phyloP scores from a whole-genome alignment of 2,888 invertebrate species.

The Smittia aterrima region DNA sequence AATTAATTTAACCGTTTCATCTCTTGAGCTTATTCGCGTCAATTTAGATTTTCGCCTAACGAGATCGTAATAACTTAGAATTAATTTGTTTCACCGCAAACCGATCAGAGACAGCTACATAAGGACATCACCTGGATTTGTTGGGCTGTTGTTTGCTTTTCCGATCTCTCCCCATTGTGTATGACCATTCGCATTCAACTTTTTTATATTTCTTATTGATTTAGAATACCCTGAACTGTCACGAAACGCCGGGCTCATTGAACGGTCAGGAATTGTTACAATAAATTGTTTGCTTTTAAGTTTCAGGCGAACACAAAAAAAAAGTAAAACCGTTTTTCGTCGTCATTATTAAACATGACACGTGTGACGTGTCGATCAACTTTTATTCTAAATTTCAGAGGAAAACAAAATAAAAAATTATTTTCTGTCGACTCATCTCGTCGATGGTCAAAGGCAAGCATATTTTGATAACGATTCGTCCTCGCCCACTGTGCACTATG shows the following conservation, averaged over 20 bases:
- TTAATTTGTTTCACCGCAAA: too few species aligned
- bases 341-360: constrained; percentile 14
- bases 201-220: constrained; percentile 6
- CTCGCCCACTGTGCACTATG: constrained; percentile 21
- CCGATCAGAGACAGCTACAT: background rate
- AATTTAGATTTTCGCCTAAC: too few species aligned
- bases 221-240: constrained; percentile 21
- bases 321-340: background rate
- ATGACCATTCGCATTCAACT: background rate
- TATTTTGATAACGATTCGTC: background rate
- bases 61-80: too few species aligned
- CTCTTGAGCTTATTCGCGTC: background rate
- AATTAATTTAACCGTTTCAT: constrained; percentile 20
- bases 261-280: background rate
- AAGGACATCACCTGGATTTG: background rate
- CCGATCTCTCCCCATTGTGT: background rate
- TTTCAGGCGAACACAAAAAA: constrained; percentile 22
- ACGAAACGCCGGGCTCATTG: background rate
- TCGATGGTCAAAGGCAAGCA: constrained; percentile 6
- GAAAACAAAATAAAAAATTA: background rate
- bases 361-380: constrained; percentile 37
- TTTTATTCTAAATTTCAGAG: background rate
- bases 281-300: constrained; percentile 30
- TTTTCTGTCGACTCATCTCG: constrained; percentile 26
- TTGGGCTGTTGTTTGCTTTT: background rate